phyloP scores from a whole-genome alignment of 1,140 invertebrate species.

The Drosophila hydei region DNA sequence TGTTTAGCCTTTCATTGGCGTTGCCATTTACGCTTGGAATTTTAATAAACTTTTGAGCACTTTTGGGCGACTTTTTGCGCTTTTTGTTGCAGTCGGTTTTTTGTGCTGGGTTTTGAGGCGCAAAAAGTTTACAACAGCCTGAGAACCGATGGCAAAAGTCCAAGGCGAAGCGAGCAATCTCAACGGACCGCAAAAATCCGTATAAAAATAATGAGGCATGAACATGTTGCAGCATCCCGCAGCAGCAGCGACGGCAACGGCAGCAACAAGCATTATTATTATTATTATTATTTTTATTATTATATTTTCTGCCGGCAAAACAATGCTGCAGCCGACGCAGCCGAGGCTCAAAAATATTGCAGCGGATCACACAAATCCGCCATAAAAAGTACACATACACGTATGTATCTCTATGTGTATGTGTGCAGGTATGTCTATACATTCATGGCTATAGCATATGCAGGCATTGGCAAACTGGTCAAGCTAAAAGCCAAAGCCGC shows the following conservation, averaged over 20 bases:
- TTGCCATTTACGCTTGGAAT: conserved; percentile 60
- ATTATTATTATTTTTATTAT: conserved; percentile 55
- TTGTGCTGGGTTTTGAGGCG: conserved; percentile 9
- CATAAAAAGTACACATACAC: conserved; percentile 64
- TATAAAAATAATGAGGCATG: conserved; percentile 83
- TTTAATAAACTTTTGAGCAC: conserved; percentile 75
- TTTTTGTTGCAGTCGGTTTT: conserved; percentile 26
- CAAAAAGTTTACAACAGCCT: conserved; percentile 34
- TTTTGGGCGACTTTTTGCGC: conserved; percentile 14
- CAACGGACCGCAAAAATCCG: conserved; percentile 76
- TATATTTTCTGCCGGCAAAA: conserved; percentile 46
- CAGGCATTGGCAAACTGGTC: conserved; percentile 42
- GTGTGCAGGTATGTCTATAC: conserved; percentile 12
- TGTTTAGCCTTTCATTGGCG: conserved; percentile 22
- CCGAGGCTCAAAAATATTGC: conserved; percentile 70
- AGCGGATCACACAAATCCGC: conserved; percentile 82
- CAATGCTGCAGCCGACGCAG: conserved; percentile 67
- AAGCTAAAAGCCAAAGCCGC: conserved; percentile 73
- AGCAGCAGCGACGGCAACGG: conserved; percentile 35
- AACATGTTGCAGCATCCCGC: conserved; percentile 73
- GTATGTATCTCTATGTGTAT: not conserved
- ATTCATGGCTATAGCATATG: conserved; percentile 9
- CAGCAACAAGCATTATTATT: conserved; percentile 63
- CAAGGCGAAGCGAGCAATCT: conserved; percentile 61
- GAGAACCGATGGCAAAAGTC: conserved; percentile 60